phyloP scores from a whole-genome alignment of 1,140 invertebrate genomes.

The Euura saliciscinereae region DNA sequence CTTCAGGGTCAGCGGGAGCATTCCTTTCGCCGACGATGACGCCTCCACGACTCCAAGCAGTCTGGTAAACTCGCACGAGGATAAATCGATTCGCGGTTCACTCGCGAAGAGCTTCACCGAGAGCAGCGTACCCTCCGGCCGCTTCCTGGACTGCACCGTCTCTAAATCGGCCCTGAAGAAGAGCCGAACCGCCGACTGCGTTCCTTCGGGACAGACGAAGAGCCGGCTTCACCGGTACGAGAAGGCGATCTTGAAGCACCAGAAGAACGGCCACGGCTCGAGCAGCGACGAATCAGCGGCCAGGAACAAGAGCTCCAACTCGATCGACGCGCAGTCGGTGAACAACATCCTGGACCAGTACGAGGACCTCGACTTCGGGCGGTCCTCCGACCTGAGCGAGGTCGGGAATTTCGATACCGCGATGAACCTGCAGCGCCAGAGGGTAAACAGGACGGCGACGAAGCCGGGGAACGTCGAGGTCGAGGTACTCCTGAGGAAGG shows the following conservation, averaged over 20 bases:
- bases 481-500: constrained; percentile 39
- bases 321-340: constrained; percentile 48
- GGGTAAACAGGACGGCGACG: constrained; percentile 6
- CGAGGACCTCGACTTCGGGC: constrained; percentile 43
- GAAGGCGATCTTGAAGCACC: constrained; percentile 19
- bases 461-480: constrained; percentile 16
- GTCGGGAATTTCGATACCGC: constrained; percentile 41
- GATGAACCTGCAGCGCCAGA: constrained; percentile 30
- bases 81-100: constrained; percentile 12
- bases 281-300: constrained; percentile 43
- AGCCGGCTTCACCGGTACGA: constrained; percentile 14
- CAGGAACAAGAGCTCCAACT: constrained; percentile 48
- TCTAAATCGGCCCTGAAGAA: constrained; percentile 7
- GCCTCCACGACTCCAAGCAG: constrained; percentile 21
- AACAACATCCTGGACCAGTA: constrained; percentile 49
- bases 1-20: constrained; percentile 24
- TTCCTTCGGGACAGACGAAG: constrained; percentile 15
- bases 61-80: neutral
- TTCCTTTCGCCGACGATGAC: constrained; percentile 36
- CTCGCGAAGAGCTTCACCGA: constrained; percentile 15
- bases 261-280: constrained; percentile 25
- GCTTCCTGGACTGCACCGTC: neutral
- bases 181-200: constrained; percentile 13
- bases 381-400: constrained; percentile 42
- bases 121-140: neutral